These are phyloP conservation scores for Halesus radiatus DNA, from an alignment of 1,140 invertebrate genomes.

Conservation along the genomic window DNA sequence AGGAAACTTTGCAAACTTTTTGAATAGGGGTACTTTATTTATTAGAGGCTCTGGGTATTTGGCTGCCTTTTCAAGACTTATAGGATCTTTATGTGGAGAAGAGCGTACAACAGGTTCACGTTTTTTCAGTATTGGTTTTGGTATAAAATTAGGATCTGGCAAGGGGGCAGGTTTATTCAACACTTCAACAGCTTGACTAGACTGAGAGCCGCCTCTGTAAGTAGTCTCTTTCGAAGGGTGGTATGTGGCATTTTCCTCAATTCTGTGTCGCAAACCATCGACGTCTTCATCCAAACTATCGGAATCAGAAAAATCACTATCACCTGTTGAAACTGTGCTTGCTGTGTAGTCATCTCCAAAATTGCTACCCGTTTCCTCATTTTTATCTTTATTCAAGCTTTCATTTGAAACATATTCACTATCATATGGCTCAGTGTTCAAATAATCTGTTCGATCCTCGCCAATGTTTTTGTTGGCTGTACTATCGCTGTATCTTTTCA, in stretches of 20 bases:
- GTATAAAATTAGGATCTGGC: constrained; percentile 76
- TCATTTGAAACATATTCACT: constrained; percentile 41
- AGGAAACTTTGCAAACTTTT: constrained; percentile 68
- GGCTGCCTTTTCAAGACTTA: constrained; percentile 60
- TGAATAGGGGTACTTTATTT: constrained; percentile 65
- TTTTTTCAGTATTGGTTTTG: constrained; percentile 82
- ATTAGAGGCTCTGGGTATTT: constrained; percentile 64
- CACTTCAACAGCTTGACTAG: constrained; percentile 70
- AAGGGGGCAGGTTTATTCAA: constrained; percentile 71
- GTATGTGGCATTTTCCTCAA: constrained; percentile 77
- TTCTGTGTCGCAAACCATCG: constrained; percentile 70
- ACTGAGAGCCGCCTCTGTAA: constrained; percentile 60
- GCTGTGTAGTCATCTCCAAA: constrained; percentile 74
- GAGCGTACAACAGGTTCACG: constrained; percentile 60
- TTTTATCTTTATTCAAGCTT: constrained; percentile 47
- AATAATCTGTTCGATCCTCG: background rate
- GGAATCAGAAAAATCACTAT: constrained; percentile 64
- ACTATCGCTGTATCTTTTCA: too few relatives aligned
- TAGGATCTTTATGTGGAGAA: constrained; percentile 26
- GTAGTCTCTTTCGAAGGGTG: constrained; percentile 72
- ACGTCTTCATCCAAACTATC: constrained; percentile 71
- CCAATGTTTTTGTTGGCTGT: constrained; percentile 23
- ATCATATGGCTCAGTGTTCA: background rate
- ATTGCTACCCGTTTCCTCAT: constrained; percentile 62
- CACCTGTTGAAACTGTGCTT: constrained; percentile 71